Percentiles rank a stretch among this genome's conserved stretches.
These are phyloP conservation scores for Physocephala rufipes DNA, from an alignment of 2,888 invertebrate species.

Conservation along the genomic window DNA sequence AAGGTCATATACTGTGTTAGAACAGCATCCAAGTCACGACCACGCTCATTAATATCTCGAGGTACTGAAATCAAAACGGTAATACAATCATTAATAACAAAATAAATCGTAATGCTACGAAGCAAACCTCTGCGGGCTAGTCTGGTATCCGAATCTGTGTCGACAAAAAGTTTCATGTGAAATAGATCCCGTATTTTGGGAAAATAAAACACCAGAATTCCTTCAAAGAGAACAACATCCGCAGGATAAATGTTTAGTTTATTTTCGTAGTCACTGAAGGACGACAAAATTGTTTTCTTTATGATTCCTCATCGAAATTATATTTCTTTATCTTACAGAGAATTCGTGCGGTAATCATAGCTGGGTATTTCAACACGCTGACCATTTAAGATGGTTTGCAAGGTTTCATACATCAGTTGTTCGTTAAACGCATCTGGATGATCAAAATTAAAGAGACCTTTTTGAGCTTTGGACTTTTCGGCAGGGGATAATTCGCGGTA, in stretches of 20 bases:
- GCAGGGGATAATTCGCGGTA: constrained; percentile 85
- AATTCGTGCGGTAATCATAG: constrained; percentile 93
- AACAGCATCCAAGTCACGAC: constrained; percentile 92
- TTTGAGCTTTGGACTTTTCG: constrained; percentile 83
- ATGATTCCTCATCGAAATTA: neutral
- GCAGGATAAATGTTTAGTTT: constrained; percentile 89
- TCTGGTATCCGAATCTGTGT: constrained; percentile 98
- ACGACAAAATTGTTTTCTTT: neutral
- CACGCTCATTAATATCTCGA: constrained; percentile 94
- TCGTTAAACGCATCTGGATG: constrained; percentile 98
- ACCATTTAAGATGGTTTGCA: constrained; percentile 85
- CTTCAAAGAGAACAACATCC: constrained; percentile 97
- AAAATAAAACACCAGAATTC: constrained; percentile 98
- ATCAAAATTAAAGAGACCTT: constrained; percentile 97
- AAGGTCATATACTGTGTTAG: constrained; percentile 96
- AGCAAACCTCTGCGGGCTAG: constrained; percentile 88
- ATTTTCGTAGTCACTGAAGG: constrained; percentile 71
- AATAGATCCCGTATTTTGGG: constrained; percentile 93
- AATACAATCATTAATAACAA: neutral
- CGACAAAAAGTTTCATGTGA: constrained; percentile 99
- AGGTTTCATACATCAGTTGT: constrained; percentile 80
- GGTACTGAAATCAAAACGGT: constrained; percentile 76
- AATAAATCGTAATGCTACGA: neutral
- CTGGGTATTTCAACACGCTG: constrained; percentile 89
- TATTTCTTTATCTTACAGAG: constrained; percentile 72